Conservation (phyloP, 2,888 invertebrate genomes). For the Drosophila lutescens region DNA sequence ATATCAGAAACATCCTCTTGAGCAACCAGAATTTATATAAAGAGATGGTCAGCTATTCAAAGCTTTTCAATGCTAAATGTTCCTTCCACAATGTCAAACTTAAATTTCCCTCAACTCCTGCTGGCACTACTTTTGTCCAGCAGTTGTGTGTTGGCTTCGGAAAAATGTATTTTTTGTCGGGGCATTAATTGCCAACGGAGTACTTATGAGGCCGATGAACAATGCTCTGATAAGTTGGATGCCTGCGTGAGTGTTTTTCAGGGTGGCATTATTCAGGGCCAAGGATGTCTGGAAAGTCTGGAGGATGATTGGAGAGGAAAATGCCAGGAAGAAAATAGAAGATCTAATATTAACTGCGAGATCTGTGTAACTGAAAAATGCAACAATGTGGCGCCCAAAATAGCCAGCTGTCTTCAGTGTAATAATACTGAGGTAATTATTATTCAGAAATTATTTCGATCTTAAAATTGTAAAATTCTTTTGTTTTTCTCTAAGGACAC, state of each 20-base stretch:
- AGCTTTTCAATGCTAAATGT: slow-evolving; percentile 42
- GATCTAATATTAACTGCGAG: slow-evolving; percentile 39
- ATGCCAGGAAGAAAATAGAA: slow-evolving; percentile 31
- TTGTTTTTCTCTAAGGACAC: slow-evolving; percentile 41
- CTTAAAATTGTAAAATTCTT: too few species aligned
- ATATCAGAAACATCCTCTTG: slow-evolving; percentile 13
- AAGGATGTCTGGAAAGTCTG: slow-evolving; percentile 65
- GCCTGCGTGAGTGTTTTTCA: slow-evolving; percentile 73
- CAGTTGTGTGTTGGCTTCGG: slow-evolving; percentile 42
- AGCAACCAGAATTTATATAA: slow-evolving; percentile 61
- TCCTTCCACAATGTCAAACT: slow-evolving; percentile 53
- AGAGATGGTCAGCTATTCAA: slow-evolving; percentile 25
- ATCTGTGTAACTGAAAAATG: slow-evolving; percentile 60
- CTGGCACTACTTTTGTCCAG: slow-evolving; percentile 35
- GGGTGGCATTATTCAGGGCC: slow-evolving; percentile 57
- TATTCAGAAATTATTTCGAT: too few species aligned
- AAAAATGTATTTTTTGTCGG: slow-evolving; percentile 64
- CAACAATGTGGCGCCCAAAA: slow-evolving; percentile 56
- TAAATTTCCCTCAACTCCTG: slow-evolving; percentile 16
- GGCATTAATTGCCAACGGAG: slow-evolving; percentile 72
- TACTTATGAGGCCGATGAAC: slow-evolving; percentile 52
- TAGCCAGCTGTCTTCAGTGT: slow-evolving; percentile 69
- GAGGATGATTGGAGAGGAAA: slow-evolving; percentile 29
- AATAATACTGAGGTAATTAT: slow-evolving; percentile 59
- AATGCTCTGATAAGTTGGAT: slow-evolving; percentile 69